Evolutionary conservation across 2,797 vertebrate species (phyloP).

Genomic region (Hippopotamyrus pictus): DNA sequence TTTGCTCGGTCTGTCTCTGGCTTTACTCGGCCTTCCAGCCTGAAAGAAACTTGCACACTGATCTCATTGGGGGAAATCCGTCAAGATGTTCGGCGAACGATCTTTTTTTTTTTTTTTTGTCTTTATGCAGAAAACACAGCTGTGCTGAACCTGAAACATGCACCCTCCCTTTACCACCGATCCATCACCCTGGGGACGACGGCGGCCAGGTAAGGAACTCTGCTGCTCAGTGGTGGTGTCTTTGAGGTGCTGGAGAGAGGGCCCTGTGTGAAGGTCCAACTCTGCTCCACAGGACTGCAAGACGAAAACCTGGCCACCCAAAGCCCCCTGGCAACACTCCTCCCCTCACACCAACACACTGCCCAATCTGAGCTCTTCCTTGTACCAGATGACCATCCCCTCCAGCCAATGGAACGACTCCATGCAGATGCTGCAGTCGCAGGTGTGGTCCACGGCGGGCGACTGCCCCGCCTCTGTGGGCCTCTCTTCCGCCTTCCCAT

Average conservation of each 20-base stretch:
- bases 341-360: constrained; percentile 71
- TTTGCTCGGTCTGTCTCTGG: not conserved
- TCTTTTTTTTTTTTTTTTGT: constrained; percentile 19
- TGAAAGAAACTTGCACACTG: not conserved
- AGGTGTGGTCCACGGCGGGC: constrained; percentile 82
- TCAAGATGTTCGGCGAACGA: not conserved
- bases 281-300: constrained; percentile 81
- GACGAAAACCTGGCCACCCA: constrained; percentile 98
- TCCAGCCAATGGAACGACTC: constrained; percentile 90
- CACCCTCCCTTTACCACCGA: constrained; percentile 82
- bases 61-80: not conserved
- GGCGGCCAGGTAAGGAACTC: constrained; percentile 69
- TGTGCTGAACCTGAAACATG: constrained; percentile 89
- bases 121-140: constrained; percentile 82
- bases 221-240: not conserved
- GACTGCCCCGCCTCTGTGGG: constrained; percentile 73
- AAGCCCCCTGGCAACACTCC: constrained; percentile 94
- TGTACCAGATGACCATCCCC: constrained; percentile 83
- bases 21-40: not conserved
- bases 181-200: constrained; percentile 79
- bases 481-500: constrained; percentile 76
- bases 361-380: constrained; percentile 77
- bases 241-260: not conserved
- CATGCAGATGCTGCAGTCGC: constrained; percentile 90
- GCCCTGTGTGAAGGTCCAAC: not conserved